Base-by-base conservation (phyloP, 2,113 vertebrate genomes). In the Sminthopsis crassicaudata region DNA sequence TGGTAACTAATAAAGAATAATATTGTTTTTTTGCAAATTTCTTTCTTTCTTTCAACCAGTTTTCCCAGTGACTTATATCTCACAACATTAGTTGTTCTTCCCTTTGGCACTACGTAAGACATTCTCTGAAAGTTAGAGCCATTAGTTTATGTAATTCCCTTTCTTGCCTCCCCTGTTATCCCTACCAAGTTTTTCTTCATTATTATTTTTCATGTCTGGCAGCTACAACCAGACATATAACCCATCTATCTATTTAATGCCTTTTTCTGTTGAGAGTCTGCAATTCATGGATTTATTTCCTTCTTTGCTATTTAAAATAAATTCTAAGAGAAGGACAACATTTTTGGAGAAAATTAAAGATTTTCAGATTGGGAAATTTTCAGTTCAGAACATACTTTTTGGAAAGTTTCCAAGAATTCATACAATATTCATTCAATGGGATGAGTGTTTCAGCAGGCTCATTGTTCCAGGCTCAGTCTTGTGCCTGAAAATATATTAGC, bases 211-310 rank as follows among this genome's bases (percentile, higher is more conserved):
- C 52, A 90, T 16, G 42, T 51, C 7, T 42, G 26, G 60, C 48
- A 55, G 46, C 89, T 53, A 67, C 9, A 36, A 89, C 36, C 0
- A 0, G 1, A 55, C 1, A 8, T 12, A 67, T 42, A n/a, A 25
- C 46, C 90, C 30, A 5, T 91, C 76, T 53, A n/a, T 90, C 50
- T 55, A 55, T 55, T 7, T 42, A 5, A 51, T 53, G 93, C 93
- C 95, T 60, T 4, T 89, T 53, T 76, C 57, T 1, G 55, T 53
- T 88, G 91, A 89, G 54, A 53, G 51, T 46, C 90, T 55, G 67
- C 50, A 90, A 2, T 6, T 48, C 90, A 50, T 42, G 76, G 60
- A 53, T 91, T 93, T 36, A 46, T 92, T 94, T 93, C 51, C 46
- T 94, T 93, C 50, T 57, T 57, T 12, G 10, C 48, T 67, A 36